Conservation (phyloP, 2,113 vertebrate species). For the Enhydra lutris region DNA sequence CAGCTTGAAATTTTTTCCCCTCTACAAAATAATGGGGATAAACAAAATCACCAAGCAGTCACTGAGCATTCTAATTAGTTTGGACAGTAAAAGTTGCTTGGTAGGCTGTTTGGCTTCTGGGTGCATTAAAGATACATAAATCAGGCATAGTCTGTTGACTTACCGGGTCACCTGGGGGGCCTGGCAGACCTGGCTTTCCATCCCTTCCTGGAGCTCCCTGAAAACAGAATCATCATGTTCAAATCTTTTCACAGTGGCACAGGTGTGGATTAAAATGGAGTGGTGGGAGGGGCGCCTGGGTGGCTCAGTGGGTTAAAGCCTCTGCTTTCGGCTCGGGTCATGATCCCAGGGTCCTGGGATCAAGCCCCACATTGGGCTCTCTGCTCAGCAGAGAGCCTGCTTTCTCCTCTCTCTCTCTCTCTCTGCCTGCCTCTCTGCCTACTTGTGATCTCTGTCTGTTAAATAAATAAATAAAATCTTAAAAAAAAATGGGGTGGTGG, state of each 20-base stretch:
- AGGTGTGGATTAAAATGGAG: neutral
- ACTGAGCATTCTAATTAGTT: conserved; percentile 62
- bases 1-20: conserved; percentile 34
- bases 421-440: no score
- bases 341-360: no score
- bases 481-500: neutral
- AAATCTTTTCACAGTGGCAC: neutral
- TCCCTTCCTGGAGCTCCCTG: conserved; percentile 93
- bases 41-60: conserved; percentile 53
- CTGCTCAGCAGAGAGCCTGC: no score
- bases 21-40: conserved; percentile 48
- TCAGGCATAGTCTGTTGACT: conserved; percentile 72
- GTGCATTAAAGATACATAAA: conserved; percentile 43
- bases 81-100: conserved; percentile 48
- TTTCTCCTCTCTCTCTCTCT: no score
- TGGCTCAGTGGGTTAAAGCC: no score
- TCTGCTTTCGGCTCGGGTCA: no score
- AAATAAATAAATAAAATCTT: no score
- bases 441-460: no score
- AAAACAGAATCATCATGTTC: conserved; percentile 72
- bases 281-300: neutral
- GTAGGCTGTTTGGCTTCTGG: conserved; percentile 20
- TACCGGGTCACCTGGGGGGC: conserved; percentile 96
- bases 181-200: conserved; percentile 92
- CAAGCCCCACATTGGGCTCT: no score